Base-by-base conservation (phyloP, 2,888 invertebrate species). In the Flexamia atlantica region DNA sequence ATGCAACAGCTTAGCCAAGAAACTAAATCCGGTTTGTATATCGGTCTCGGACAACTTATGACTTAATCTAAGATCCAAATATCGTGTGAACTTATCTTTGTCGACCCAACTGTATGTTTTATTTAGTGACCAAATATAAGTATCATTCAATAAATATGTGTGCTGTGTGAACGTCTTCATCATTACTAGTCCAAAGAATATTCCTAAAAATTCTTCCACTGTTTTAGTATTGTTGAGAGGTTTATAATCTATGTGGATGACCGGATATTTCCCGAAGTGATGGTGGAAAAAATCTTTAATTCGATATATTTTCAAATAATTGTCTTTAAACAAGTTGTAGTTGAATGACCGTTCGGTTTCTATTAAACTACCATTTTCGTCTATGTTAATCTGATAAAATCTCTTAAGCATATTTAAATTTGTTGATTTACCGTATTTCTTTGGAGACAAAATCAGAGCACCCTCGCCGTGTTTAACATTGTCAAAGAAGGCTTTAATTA, bases 281-380 rank as follows among this genome's bases (percentile, higher is more conserved):
- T 42, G 2, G 50, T 76, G 2, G 28, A 76, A 76, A 28, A 76
- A 76, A 23, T 76, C 46, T 14, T 20, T 76, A 4, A 76, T 25
- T 76, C 20, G 36, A 25, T 76, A 76, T 46, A 76, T 76, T n/a
- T 76, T 76, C 28, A 76, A 76, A 28, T 14, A 76, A 14, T 46
- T 76, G 17, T 76, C 40, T 76, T 25, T 76, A 50, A 76, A 76
- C 28, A 76, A 12, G 2, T 46, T 76, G 12, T 46, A 46, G 50
- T 76, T 76, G 9, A 28, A 20, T 14, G 76, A 40, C 14, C 50
- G 25, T 46, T 76, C 76, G 5, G 17, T 1, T 28, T 20, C 17
- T 25, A 46, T 9, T 46, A 9, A 12, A 28, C 50, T 10, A 46
- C 76, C 46, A 9, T 12, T 76, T 36, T 76, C 20, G 50, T 76